phyloP scores from a whole-genome alignment of 2,113 vertebrate species.

The Astur gentilis region DNA sequence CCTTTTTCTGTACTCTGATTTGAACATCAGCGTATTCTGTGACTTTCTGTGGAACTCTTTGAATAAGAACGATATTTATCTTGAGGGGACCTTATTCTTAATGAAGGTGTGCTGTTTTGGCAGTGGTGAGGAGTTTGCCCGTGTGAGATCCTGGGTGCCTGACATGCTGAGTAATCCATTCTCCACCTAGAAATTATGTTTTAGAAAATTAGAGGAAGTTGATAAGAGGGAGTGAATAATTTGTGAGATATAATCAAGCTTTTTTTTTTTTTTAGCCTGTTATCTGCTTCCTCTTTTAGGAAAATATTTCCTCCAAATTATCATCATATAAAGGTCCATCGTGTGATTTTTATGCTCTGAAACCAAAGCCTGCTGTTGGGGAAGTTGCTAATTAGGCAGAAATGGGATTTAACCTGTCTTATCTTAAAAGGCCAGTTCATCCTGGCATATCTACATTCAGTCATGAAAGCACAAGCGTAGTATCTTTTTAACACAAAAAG shows the following conservation, averaged over 20 bases:
- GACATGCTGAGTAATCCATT: background rate
- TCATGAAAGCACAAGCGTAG: background rate
- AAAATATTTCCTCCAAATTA: slow-evolving; percentile 29
- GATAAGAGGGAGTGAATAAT: slow-evolving; percentile 9
- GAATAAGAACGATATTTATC: background rate
- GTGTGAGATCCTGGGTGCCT: background rate
- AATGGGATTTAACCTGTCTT: slow-evolving; percentile 34
- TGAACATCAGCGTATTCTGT: background rate
- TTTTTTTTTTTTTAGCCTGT: background rate
- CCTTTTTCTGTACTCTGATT: background rate
- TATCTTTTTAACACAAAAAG: background rate
- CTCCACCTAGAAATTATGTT: background rate
- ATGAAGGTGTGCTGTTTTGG: background rate
- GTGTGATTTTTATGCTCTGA: background rate
- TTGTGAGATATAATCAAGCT: background rate
- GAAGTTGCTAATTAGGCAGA: slow-evolving; percentile 38
- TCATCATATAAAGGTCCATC: background rate
- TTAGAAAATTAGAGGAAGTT: slow-evolving; percentile 11
- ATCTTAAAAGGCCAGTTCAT: slow-evolving; percentile 33
- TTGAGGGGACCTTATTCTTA: background rate
- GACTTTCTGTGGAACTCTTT: background rate
- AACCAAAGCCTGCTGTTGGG: background rate
- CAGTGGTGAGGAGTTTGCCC: background rate
- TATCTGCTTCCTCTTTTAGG: slow-evolving; percentile 43
- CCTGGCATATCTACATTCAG: background rate